Percentiles rank a stretch among this genome's conserved stretches.
phyloP scores from a whole-genome alignment of 2,888 invertebrate species.

The Melinopterus prodromus region DNA sequence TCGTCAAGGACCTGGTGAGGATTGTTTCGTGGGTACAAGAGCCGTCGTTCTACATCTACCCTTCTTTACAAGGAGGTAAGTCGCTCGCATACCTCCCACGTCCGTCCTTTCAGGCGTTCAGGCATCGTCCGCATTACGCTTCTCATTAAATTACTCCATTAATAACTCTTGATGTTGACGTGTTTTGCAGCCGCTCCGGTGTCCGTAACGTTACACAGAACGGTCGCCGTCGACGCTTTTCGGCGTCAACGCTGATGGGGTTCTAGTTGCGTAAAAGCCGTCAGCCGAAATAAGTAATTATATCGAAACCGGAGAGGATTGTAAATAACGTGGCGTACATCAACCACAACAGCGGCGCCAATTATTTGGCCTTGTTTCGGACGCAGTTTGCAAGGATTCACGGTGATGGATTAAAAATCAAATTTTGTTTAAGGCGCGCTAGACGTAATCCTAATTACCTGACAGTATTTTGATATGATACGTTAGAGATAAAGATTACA shows the following conservation, averaged over 20 bases:
- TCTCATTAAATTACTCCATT: conserved; percentile 30
- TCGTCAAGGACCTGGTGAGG: conserved; percentile 77
- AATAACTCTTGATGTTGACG: conserved; percentile 31
- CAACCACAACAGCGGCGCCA: conserved; percentile 15
- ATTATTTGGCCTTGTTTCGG: conserved; percentile 14
- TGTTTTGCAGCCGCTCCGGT: conserved; percentile 19
- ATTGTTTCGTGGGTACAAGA: conserved; percentile 81
- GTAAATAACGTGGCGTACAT: conserved; percentile 20
- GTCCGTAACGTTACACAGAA: conserved; percentile 9
- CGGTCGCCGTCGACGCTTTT: neutral
- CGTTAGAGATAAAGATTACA: too few relatives aligned
- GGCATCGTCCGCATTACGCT: conserved; percentile 18
- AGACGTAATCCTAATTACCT: neutral
- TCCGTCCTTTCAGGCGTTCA: neutral
- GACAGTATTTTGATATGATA: neutral
- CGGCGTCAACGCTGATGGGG: neutral
- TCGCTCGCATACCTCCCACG: neutral
- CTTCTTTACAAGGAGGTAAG: conserved; percentile 76
- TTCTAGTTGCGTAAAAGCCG: conserved; percentile 10
- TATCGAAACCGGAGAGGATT: conserved; percentile 25
- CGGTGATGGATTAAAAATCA: conserved; percentile 4
- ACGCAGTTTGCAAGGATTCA: conserved; percentile 10
- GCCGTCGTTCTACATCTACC: conserved; percentile 77
- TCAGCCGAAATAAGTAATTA: conserved; percentile 23
- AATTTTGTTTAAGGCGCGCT: neutral